These are phyloP conservation scores for Xyliphius kryptos DNA, from an alignment of 2,113 vertebrate genomes.

Conservation along the genomic window DNA sequence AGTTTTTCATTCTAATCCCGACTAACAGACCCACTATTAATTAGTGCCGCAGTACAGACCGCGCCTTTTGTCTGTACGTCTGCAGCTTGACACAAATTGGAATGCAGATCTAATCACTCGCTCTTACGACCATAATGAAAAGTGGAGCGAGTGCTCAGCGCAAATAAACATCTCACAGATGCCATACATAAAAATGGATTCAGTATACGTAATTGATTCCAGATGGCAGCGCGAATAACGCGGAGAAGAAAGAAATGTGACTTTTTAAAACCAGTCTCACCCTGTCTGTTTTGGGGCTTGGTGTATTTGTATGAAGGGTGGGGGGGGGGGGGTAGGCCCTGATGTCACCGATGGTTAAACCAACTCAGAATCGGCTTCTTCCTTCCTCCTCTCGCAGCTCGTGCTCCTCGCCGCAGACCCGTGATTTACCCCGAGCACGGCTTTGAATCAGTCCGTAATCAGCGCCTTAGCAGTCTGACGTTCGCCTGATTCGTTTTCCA, in stretches of 20 bases:
- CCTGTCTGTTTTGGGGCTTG: no score
- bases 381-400: background rate
- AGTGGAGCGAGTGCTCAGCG: conserved; percentile 3
- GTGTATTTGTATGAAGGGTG: no score
- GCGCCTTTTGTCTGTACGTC: background rate
- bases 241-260: conserved; percentile 2
- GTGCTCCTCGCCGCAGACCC: conserved; percentile 11
- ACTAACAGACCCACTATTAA: background rate
- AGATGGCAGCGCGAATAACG: conserved; percentile 22
- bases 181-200: conserved; percentile 28
- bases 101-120: conserved; percentile 18
- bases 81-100: conserved; percentile 6
- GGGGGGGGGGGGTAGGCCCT: no score
- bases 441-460: conserved; percentile 32
- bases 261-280: background rate
- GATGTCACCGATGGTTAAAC: background rate
- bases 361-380: background rate
- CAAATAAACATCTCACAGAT: conserved; percentile 39
- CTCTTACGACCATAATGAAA: conserved; percentile 26
- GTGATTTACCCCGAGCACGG: conserved; percentile 23
- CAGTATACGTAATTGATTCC: conserved; percentile 44
- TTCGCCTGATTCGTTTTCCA: conserved; percentile 20
- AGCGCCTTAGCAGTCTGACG: conserved; percentile 9
- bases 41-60: background rate
- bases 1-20: background rate